Evolutionary conservation across 2,888 invertebrate species (phyloP).

Genomic region (Celastrina argiolus): DNA sequence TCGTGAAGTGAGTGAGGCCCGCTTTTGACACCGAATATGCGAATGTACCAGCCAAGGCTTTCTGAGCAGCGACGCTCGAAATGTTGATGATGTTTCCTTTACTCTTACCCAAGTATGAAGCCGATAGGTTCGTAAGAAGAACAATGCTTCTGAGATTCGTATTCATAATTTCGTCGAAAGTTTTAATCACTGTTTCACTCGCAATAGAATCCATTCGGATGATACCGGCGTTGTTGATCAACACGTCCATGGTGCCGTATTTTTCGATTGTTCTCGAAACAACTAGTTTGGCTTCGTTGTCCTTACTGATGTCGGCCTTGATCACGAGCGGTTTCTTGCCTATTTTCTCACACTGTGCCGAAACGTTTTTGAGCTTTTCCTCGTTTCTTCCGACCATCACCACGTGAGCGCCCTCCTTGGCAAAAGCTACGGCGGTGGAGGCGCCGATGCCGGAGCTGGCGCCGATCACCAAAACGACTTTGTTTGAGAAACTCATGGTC

Average conservation of each 20-base stretch:
- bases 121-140: conserved; percentile 40
- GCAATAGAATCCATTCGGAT: conserved; percentile 31
- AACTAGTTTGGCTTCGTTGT: conserved; percentile 38
- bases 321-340: conserved; percentile 39
- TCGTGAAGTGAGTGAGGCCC: conserved; percentile 81
- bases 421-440: conserved; percentile 42
- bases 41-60: neutral
- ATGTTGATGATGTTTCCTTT: conserved; percentile 50
- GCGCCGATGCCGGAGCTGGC: conserved; percentile 58
- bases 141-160: conserved; percentile 43
- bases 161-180: conserved; percentile 42
- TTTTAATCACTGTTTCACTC: conserved; percentile 36
- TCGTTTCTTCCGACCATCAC: conserved; percentile 53
- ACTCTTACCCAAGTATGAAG: conserved; percentile 41
- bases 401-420: conserved; percentile 47
- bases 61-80: conserved; percentile 40
- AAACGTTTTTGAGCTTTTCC: conserved; percentile 41
- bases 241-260: conserved; percentile 45
- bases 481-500: conserved; percentile 48
- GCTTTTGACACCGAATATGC: conserved; percentile 29
- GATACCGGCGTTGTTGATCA: conserved; percentile 49
- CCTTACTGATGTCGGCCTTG: conserved; percentile 41
- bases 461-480: conserved; percentile 54
- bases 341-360: conserved; percentile 39
- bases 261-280: conserved; percentile 40